Conservation (phyloP, 1,140 invertebrate genomes). For the Diplogasteroides magnus region DNA sequence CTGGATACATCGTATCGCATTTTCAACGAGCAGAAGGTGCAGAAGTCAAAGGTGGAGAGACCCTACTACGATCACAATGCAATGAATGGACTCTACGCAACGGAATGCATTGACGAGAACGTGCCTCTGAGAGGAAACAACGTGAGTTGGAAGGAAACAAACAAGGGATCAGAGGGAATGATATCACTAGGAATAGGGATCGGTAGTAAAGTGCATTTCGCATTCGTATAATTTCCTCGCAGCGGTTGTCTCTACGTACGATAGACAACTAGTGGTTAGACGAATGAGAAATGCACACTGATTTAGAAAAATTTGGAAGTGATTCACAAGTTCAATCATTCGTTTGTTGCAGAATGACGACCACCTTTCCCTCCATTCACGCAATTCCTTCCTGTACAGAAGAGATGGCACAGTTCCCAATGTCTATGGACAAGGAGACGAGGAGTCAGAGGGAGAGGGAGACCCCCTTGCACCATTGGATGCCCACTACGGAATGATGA, state of each 20-base stretch:
- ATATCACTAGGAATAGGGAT: too few relatives aligned
- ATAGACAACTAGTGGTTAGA: too few relatives aligned
- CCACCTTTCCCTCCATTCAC: neutral
- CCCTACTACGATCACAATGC: neutral
- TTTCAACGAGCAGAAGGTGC: slow-evolving; percentile 38
- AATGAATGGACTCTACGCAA: too few relatives aligned
- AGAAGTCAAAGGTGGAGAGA: slow-evolving; percentile 4
- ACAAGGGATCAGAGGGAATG: too few relatives aligned
- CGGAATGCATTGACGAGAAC: neutral
- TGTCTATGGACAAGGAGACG: neutral
- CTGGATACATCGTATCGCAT: slow-evolving; percentile 36
- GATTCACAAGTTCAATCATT: too few relatives aligned
- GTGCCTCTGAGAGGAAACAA: neutral
- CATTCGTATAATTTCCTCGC: too few relatives aligned
- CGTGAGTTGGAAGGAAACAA: too few relatives aligned
- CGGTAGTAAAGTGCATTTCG: too few relatives aligned
- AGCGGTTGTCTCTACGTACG: too few relatives aligned
- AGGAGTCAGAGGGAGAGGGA: neutral
- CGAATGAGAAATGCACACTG: too few relatives aligned
- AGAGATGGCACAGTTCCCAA: neutral
- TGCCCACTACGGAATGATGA: neutral
- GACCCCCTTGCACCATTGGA: neutral
- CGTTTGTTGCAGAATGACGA: neutral
- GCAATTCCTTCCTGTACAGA: neutral
- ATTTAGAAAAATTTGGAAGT: too few relatives aligned